Base-by-base conservation (phyloP, 2,888 invertebrate genomes). In the Sthenelais limicola region DNA sequence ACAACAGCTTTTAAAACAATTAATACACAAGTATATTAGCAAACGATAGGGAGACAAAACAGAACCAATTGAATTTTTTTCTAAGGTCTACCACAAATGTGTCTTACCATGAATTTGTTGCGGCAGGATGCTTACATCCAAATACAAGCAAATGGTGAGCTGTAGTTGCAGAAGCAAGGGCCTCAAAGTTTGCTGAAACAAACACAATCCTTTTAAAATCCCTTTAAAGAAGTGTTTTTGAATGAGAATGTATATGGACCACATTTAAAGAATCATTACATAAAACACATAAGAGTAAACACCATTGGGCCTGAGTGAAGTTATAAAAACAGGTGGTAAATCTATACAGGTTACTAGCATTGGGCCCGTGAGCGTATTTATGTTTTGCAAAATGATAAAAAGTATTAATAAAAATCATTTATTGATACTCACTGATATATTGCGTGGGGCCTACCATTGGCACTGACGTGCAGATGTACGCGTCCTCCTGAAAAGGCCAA, bases 321-420 rank as follows among this genome's bases (percentile, higher is more conserved):
- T n/a, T n/a, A n/a, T n/a, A n/a, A n/a, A n/a, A n/a, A n/a, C n/a
- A n/a, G n/a, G n/a, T n/a, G n/a, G n/a, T n/a, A n/a, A n/a, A n/a
- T n/a, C n/a, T n/a, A n/a, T n/a, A n/a, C n/a, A n/a, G n/a, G n/a
- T n/a, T n/a, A n/a, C n/a, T n/a, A n/a, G n/a, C n/a, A n/a, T n/a
- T n/a, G n/a, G n/a, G n/a, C n/a, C n/a, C n/a, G n/a, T n/a, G n/a
- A n/a, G n/a, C n/a, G n/a, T n/a, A n/a, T n/a, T n/a, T n/a, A n/a
- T n/a, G n/a, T n/a, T 95, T 96, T 82, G 94, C 95, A 94, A 88
- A 66, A 91, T 90, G 18, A 51, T 24, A 54, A 28, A n/a, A n/a
- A 5, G 9, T 5, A 7, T 4, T 12, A 12, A 30, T 54, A 51
- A n/a, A 5, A 51, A 26, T 5, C 7, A n/a, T 21, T 51, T 5